A percentile compares a stretch with the other conserved stretches of the same genome.
Evolutionary conservation across 2,797 vertebrate genomes (phyloP).

Genomic region (Enteromius viviparus): DNA sequence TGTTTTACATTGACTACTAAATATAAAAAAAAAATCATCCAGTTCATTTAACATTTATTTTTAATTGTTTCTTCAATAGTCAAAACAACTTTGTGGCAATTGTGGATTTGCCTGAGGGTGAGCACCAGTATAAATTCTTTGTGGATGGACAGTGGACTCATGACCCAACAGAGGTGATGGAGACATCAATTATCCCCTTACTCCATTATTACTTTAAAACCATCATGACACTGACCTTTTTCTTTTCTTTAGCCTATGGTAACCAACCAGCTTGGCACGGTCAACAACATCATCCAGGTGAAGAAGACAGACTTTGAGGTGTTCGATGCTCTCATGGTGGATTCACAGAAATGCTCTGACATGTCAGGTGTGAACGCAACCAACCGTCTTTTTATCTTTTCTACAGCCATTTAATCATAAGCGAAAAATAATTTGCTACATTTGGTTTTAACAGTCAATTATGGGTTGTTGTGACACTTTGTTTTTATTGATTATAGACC

Average conservation of each 20-base stretch:
- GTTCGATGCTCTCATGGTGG: constrained; percentile 98
- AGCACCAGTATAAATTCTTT: constrained; percentile 98
- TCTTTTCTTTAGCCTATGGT: constrained; percentile 82
- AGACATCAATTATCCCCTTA: not conserved
- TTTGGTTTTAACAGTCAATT: not conserved
- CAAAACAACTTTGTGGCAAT: constrained; percentile 99
- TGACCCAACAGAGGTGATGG: constrained; percentile 89
- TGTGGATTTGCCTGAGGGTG: constrained; percentile 95
- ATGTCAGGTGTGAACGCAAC: constrained; percentile 85
- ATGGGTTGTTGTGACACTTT: not conserved
- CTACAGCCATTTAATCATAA: not conserved
- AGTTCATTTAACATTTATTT: not conserved
- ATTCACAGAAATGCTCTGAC: constrained; percentile 96
- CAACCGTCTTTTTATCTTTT: not conserved
- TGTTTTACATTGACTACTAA: not conserved
- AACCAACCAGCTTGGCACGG: constrained; percentile 93
- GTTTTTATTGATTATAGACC: constrained; percentile 73
- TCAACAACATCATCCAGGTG: constrained; percentile 98
- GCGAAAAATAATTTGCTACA: not conserved
- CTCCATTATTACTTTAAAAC: not conserved
- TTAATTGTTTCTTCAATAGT: constrained; percentile 71
- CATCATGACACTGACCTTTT: not conserved
- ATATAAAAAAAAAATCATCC: not conserved
- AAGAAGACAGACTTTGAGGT: constrained; percentile 99
- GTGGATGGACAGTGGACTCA: constrained; percentile 99